These are phyloP conservation scores for Horisme vitalbata DNA, from an alignment of 2,888 invertebrate species.

Conservation along the genomic window DNA sequence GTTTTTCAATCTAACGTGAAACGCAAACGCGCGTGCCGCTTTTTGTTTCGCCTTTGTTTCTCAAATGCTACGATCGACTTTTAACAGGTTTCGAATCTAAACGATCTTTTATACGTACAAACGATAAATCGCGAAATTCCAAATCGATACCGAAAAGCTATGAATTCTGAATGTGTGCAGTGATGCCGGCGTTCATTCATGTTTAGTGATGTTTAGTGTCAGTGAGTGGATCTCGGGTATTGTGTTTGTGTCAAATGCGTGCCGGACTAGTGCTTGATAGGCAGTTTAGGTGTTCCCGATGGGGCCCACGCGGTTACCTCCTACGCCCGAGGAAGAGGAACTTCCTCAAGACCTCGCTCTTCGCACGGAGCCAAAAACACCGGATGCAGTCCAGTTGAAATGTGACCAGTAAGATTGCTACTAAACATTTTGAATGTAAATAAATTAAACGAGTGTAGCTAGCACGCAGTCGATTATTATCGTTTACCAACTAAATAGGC, in stretches of 20 bases:
- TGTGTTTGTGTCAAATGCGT: conserved; percentile 47
- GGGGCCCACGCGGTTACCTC: conserved; percentile 72
- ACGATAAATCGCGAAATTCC: conserved; percentile 36
- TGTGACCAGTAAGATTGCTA: conserved; percentile 57
- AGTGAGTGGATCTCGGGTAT: conserved; percentile 51
- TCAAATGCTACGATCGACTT: conserved; percentile 49
- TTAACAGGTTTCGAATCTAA: conserved; percentile 43
- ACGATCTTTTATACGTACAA: conserved; percentile 46
- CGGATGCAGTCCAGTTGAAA: conserved; percentile 46
- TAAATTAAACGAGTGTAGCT: conserved; percentile 3
- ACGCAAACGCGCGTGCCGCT: conserved; percentile 74
- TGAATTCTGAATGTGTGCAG: conserved; percentile 34
- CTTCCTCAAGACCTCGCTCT: conserved; percentile 48
- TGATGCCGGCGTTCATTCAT: conserved; percentile 40
- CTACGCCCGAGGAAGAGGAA: conserved; percentile 72
- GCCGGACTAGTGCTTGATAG: conserved; percentile 63
- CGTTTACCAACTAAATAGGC: conserved; percentile 1
- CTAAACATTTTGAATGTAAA: not conserved
- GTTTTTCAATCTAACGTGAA: conserved; percentile 82
- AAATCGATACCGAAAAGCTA: conserved; percentile 30
- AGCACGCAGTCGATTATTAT: not conserved
- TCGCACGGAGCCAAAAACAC: conserved; percentile 49
- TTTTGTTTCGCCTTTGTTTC: conserved; percentile 73
- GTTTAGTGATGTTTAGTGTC: conserved; percentile 56
- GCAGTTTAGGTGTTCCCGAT: conserved; percentile 51